Evolutionary conservation across 2,113 vertebrate genomes (phyloP), one percentile per base, ranked within the genome.

Genomic region (Bungarus multicinctus): DNA sequence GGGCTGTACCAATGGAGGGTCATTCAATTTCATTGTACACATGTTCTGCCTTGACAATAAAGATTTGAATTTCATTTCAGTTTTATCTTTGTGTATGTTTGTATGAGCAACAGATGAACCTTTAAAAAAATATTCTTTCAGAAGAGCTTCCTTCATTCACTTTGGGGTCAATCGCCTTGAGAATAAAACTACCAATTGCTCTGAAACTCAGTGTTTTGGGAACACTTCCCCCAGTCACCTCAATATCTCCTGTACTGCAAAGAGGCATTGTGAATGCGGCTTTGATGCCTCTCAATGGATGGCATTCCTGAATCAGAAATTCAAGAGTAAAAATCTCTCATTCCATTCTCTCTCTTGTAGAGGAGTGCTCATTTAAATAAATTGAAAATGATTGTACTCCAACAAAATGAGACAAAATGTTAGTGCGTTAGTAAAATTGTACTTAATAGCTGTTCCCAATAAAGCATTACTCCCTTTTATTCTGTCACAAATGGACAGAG

Each of bases 351-450:
- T 16, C 0, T 30, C 93, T 95, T 91, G 16, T 10, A 60, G 12
- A 60, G 2, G 85, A 69, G 22, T 91, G 16, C 1, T 64, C 90
- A 52, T 45, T 25, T 54, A 93, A 94, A 92, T 86, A 85, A 92
- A 89, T 54, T 25, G 85, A 9, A 2, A 39, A 57, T 52, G 85
- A 90, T 58, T 94, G 92, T 0, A 64, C n/a, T 87, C 30, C 92
- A 11, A 12, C 53, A 60, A 90, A 85, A 92, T 74, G 93, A 90
- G 11, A 20, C 18, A 93, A 93, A 91, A 64, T 3, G 55, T 64
- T 1, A 87, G n/a, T 85, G 89, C 39, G 85, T 64, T 20, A 45
- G 0, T 85, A 4, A 92, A 87, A 94, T 94, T 81, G 4, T 3
- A 43, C 91, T 95, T 93, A 74, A 10, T 20, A 45, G 90, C 25